Base-by-base conservation (phyloP, 2,113 vertebrate species). In the Sclerurus mexicanus region DNA sequence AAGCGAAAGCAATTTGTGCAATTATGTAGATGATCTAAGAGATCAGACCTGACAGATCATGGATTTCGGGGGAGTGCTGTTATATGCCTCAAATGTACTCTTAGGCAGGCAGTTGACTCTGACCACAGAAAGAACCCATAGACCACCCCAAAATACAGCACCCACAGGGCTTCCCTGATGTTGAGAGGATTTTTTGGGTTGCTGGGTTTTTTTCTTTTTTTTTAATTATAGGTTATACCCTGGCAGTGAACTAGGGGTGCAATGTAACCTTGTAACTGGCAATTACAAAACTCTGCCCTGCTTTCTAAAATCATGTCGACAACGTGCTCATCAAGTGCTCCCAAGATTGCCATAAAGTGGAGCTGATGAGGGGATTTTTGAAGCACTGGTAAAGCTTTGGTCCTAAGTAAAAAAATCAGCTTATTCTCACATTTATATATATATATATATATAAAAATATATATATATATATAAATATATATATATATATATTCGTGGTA, bases 1-100 rank as follows among this genome's bases (percentile, higher is more conserved):
- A 94, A 59, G 28, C 52, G 88, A 97, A 96, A 91, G 93, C 93
- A 97, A 95, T 97, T 95, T 97, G 67, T 85, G 62, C 93, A 82
- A 95, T 96, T 95, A 97, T 95, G 69, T 91, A 85, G 59, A 76
- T 50, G 1, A 4, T 78, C 25, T 66, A 73, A 77, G 67, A 2
- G 0, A 97, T 95, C 55, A 46, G 69, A 90, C 23, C 35, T 96
- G 96, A 95, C 94, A 97, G 94, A 62, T 47, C 10, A 10, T 59
- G 81, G 25, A 21, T 78, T 93, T 81, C 2, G 2, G 55, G 62
- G 18, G 15, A 87, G 22, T 19, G 25, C 28, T 64, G n/a, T 72
- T 82, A 21, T 7, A 19, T 69, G 87, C 66, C 69, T 95, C 76
- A 46, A 67, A 94, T 64, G 14, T 55, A 47, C 49, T 93, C n/a